phyloP scores from a whole-genome alignment of 2,888 invertebrate species.

The Darwinula stevensoni region DNA sequence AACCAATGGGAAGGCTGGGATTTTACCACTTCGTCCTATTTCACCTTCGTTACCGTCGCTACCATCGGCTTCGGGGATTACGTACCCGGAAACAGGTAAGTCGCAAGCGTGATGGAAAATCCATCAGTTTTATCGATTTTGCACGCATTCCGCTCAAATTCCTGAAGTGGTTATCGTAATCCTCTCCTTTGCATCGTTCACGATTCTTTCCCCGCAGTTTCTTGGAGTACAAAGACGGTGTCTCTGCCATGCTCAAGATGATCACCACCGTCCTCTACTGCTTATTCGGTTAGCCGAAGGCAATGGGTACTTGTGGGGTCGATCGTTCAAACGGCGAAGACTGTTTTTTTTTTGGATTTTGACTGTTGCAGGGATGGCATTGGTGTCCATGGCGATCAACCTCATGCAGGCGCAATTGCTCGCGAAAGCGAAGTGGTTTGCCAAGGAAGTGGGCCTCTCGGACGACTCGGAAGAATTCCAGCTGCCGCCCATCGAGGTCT shows the following conservation, averaged over 20 bases:
- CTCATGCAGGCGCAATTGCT: slow-evolving; percentile 17
- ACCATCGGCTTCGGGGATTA: slow-evolving; percentile 19
- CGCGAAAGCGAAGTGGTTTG: slow-evolving; percentile 14
- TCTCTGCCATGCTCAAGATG: slow-evolving; percentile 10
- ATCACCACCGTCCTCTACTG: slow-evolving; percentile 14
- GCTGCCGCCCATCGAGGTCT: too few species aligned
- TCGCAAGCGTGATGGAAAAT: slow-evolving; percentile 8
- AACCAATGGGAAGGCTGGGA: slow-evolving; percentile 12
- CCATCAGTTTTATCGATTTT: too few species aligned
- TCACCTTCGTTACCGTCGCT: slow-evolving; percentile 18
- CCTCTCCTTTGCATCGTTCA: too few species aligned
- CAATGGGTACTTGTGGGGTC: not conserved
- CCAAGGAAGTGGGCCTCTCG: slow-evolving; percentile 13
- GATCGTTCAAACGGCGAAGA: too few species aligned
- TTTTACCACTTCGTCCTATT: slow-evolving; percentile 13
- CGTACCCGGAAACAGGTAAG: slow-evolving; percentile 14
- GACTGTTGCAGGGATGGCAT: slow-evolving; percentile 14
- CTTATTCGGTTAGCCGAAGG: slow-evolving; percentile 13
- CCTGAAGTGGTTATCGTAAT: too few species aligned
- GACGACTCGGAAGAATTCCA: slow-evolving; percentile 7
- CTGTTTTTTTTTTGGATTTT: too few species aligned
- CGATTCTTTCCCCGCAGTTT: slow-evolving; percentile 8
- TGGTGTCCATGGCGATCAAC: slow-evolving; percentile 19
- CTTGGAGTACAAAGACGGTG: slow-evolving; percentile 8
- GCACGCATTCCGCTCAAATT: too few species aligned